Base-by-base conservation (phyloP, 1,140 invertebrate genomes). In the Nasonia giraulti region DNA sequence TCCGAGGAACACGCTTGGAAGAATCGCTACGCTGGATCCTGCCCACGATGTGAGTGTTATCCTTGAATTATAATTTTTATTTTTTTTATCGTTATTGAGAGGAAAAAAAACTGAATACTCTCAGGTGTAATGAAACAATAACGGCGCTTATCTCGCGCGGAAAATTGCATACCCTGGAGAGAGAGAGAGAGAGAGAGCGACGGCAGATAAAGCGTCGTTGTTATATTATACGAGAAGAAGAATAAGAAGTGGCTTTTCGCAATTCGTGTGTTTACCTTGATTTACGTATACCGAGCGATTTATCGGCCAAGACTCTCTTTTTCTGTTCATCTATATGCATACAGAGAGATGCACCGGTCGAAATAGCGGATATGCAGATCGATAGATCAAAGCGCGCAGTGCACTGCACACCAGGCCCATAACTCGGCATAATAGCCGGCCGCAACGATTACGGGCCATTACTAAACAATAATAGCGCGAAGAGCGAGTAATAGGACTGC, bases 391-490 rank as follows among this genome's bases (percentile, higher is more conserved):
- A 62, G 14, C 6, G 55, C 17, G 55, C 55, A 62, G 5, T 17
- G 50, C 50, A 3, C 14, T 20, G 12, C 3, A 17, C 17, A 17
- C 12, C 12, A 4, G 12, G 12, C 17, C 50, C 50, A 55, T 55
- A 44, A 44, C 40, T 44, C 40, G 40, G 12, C 11, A 55, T 55
- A 55, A 55, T 55, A 55, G 47, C 20, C 10, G 31, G 27, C 20
- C 50, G 84, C 44, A 69, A 31, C 68, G 69, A 71, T 71, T 71
- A 71, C 27, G 27, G 23, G 23, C 31, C 69, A 71, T 71, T 71
- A 71, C 69, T 17, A 71, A 71, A 71, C 69, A 71, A 71, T 71
- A 71, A 71, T 33, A 62, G 55, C 55, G 55, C 14, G 55, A 62
- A 62, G 7, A 62, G 55, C 27, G 27, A 37, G 33, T 37, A 37